A percentile compares a stretch with the other conserved stretches of the same genome.
Evolutionary conservation across 2,888 invertebrate genomes (phyloP).

Genomic region (Spilarctia lutea): DNA sequence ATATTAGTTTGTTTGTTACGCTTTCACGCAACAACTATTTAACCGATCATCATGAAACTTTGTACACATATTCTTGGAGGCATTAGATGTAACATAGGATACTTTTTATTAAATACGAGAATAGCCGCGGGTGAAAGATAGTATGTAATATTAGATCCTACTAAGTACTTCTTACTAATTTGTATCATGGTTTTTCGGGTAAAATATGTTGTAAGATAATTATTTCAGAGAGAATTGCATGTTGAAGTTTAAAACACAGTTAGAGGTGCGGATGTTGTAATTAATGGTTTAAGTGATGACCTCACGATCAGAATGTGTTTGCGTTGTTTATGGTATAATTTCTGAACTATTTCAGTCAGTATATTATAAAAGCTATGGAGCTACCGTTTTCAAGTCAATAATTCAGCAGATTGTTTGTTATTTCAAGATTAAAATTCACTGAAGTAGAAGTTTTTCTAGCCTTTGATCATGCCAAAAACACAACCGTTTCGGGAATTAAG

Average conservation of each 20-base stretch:
- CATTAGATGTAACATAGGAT: too few relatives aligned
- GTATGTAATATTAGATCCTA: neutral
- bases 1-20: too few relatives aligned
- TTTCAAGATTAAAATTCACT: neutral
- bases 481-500: neutral
- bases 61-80: too few relatives aligned
- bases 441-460: neutral
- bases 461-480: neutral
- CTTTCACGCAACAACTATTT: too few relatives aligned
- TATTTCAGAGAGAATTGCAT: neutral
- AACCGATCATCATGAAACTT: too few relatives aligned
- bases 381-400: neutral
- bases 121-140: too few relatives aligned
- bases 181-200: neutral
- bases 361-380: neutral
- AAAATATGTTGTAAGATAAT: neutral
- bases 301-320: neutral
- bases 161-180: neutral
- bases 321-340: neutral
- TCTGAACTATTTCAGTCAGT: neutral
- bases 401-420: neutral
- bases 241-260: neutral
- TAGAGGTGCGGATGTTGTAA: constrained; percentile 3
- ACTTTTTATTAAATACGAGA: too few relatives aligned
- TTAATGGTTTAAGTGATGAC: constrained; percentile 6